Percentiles rank a stretch among this genome's conserved stretches.
phyloP scores from a whole-genome alignment of 1,140 invertebrate genomes.

The Copidosoma floridanum region DNA sequence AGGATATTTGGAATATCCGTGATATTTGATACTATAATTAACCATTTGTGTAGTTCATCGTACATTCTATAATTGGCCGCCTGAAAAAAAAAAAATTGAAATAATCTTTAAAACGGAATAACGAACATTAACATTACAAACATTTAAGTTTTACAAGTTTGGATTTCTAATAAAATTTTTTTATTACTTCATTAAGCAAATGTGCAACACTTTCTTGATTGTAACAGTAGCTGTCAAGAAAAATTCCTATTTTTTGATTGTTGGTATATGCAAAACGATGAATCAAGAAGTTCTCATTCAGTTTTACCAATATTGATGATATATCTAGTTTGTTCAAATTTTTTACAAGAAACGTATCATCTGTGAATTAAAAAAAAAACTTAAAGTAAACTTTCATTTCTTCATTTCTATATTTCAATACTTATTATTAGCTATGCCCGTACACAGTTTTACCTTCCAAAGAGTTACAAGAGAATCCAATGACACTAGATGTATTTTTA shows the following conservation, averaged over 20 bases:
- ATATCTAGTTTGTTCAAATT: not conserved
- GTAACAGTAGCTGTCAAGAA: slow-evolving; percentile 4
- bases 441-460: slow-evolving; percentile 6
- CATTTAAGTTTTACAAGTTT: no score
- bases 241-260: slow-evolving; percentile 1
- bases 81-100: no score
- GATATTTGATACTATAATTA: not conserved
- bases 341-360: not conserved
- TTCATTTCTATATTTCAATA: no score
- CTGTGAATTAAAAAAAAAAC: no score
- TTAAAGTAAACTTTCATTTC: no score
- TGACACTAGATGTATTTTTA: slow-evolving; percentile 27
- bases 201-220: not conserved
- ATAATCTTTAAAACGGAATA: not conserved
- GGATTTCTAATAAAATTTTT: not conserved
- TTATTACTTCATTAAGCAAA: slow-evolving; percentile 1
- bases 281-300: not conserved
- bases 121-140: not conserved
- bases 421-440: no score
- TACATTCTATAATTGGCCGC: not conserved
- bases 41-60: not conserved
- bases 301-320: not conserved
- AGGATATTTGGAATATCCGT: not conserved
- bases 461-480: slow-evolving; percentile 13
- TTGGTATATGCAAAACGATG: not conserved